A percentile compares a stretch with the other conserved stretches of the same genome.
Conservation (phyloP, 2,888 invertebrate genomes). For the Drosophila mayaguana region DNA sequence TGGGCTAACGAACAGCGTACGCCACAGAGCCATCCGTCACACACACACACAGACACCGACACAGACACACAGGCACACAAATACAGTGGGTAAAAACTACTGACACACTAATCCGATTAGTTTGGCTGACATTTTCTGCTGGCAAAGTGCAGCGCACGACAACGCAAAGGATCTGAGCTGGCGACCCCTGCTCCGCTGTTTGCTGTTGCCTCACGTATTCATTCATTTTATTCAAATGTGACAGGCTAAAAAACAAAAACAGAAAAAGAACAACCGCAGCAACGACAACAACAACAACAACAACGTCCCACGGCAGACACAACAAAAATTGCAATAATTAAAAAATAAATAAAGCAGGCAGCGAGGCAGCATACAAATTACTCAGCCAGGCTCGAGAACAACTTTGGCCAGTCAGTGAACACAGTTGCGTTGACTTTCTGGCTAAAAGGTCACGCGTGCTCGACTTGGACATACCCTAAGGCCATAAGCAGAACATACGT, state of each 20-base stretch:
- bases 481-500: too few relatives aligned
- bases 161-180: slow-evolving; percentile 38
- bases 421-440: neutral
- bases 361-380: slow-evolving; percentile 26
- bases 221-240: slow-evolving; percentile 76
- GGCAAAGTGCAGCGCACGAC: slow-evolving; percentile 59
- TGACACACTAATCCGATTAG: slow-evolving; percentile 81
- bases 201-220: slow-evolving; percentile 36
- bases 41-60: slow-evolving; percentile 37
- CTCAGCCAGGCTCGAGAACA: slow-evolving; percentile 24
- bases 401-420: slow-evolving; percentile 23
- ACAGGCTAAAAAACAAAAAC: slow-evolving; percentile 64
- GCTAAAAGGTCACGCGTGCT: neutral
- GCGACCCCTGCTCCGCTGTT: slow-evolving; percentile 26
- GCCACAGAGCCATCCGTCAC: slow-evolving; percentile 61
- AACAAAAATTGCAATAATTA: slow-evolving; percentile 62
- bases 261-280: slow-evolving; percentile 15
- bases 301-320: slow-evolving; percentile 41
- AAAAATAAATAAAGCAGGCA: slow-evolving; percentile 36
- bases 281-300: neutral
- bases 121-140: slow-evolving; percentile 73
- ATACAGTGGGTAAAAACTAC: slow-evolving; percentile 47
- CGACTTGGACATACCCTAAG: neutral
- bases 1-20: slow-evolving; percentile 69
- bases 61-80: slow-evolving; percentile 18